phyloP scores from a whole-genome alignment of 2,113 vertebrate species.

The Gnathonemus echidnorhynchus region DNA sequence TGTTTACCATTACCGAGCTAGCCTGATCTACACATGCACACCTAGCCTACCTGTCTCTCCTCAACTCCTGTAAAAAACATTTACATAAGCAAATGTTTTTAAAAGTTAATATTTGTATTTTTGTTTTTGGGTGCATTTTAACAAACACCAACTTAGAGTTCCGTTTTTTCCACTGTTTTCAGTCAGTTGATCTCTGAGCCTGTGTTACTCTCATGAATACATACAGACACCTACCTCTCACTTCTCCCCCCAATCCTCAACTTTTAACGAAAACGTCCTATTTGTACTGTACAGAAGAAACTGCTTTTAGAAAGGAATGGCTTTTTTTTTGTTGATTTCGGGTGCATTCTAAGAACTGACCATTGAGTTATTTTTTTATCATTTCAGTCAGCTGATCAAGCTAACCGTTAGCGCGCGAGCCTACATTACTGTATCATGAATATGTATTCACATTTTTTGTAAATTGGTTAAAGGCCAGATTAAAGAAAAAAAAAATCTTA shows the following conservation, averaged over 20 bases:
- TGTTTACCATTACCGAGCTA: no score
- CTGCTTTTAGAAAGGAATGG: not conserved
- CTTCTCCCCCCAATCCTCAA: not conserved
- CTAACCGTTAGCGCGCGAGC: not conserved
- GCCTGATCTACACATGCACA: no score
- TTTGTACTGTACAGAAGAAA: not conserved
- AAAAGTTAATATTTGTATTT: no score
- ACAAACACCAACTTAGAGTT: no score
- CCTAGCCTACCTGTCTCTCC: no score
- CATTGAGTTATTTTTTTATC: not conserved
- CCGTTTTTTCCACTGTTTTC: no score
- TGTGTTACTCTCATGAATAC: no score
- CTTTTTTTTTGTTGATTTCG: not conserved
- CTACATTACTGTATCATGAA: not conserved
- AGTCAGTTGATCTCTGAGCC: no score
- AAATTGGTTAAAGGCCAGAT: not conserved
- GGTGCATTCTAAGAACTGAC: not conserved
- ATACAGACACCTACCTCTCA: no score
- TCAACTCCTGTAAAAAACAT: no score
- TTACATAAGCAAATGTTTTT: no score
- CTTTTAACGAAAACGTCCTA: not conserved
- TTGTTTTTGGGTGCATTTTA: no score
- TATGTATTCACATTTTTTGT: not conserved
- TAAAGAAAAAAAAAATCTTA: not conserved
- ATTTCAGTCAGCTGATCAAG: not conserved